Percentiles rank a stretch among this genome's conserved stretches.
Evolutionary conservation across 1,140 invertebrate genomes (phyloP).

Genomic region (Drosophila bifasciata): DNA sequence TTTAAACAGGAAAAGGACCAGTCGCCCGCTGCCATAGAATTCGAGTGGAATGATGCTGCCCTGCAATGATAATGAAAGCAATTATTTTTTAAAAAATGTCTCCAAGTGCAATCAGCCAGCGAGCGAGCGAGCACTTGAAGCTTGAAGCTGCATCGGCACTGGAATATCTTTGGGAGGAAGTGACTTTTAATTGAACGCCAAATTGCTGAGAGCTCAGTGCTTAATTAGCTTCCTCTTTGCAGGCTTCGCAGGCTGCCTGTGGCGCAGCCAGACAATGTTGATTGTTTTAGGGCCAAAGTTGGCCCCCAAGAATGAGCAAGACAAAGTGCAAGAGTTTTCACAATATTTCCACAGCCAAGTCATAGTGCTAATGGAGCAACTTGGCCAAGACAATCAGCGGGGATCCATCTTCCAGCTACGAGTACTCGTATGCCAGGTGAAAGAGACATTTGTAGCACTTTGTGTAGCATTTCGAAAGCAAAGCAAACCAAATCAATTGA

Average conservation of each 20-base stretch:
- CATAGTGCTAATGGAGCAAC: too few relatives aligned
- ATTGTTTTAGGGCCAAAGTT: slow-evolving; percentile 38
- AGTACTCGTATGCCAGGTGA: too few relatives aligned
- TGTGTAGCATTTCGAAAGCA: background rate
- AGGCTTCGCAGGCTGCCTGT: background rate
- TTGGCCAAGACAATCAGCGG: too few relatives aligned
- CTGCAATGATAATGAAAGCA: slow-evolving; percentile 71
- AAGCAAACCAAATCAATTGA: slow-evolving; percentile 11
- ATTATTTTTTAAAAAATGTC: slow-evolving; percentile 70
- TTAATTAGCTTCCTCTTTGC: slow-evolving; percentile 48
- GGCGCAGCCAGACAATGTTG: slow-evolving; percentile 33
- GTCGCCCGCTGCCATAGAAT: slow-evolving; percentile 9
- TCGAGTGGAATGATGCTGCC: slow-evolving; percentile 31
- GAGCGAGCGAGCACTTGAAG: too few relatives aligned
- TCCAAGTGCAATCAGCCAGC: slow-evolving; percentile 65
- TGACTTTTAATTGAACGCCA: slow-evolving; percentile 70
- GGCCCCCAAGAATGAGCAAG: slow-evolving; percentile 2
- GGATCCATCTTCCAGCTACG: too few relatives aligned
- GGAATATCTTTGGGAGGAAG: slow-evolving; percentile 34
- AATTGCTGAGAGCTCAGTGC: slow-evolving; percentile 60
- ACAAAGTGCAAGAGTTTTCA: slow-evolving; percentile 32
- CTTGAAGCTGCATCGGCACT: slow-evolving; percentile 50
- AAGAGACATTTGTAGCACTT: too few relatives aligned
- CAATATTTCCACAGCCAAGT: slow-evolving; percentile 8
- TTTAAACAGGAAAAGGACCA: slow-evolving; percentile 60